phyloP scores from a whole-genome alignment of 2,113 vertebrate genomes.

The Delphinus delphis region DNA sequence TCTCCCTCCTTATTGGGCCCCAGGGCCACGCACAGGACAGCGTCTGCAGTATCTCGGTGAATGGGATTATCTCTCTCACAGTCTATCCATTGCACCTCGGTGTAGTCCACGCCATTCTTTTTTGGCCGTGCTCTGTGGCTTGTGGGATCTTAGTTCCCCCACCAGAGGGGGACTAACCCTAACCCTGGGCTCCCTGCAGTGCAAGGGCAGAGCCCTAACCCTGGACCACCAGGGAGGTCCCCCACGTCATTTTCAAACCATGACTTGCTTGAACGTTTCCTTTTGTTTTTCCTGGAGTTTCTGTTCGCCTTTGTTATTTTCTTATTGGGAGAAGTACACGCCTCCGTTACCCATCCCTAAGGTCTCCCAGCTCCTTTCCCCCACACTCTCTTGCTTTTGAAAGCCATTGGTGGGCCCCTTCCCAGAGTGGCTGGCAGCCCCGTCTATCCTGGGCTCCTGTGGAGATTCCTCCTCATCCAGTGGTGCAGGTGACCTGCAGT shows the following conservation, averaged over 20 bases:
- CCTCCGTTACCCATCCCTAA: background rate
- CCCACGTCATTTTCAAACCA: background rate
- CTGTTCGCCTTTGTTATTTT: background rate
- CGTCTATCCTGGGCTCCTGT: background rate
- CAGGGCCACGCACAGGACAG: background rate
- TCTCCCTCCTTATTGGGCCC: background rate
- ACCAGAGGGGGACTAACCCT: too few relatives aligned
- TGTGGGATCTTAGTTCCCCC: too few relatives aligned
- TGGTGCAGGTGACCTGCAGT: background rate
- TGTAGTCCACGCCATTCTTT: too few relatives aligned
- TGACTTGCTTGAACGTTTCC: background rate
- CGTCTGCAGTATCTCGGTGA: background rate
- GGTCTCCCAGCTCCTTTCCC: background rate
- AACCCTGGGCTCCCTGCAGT: too few relatives aligned
- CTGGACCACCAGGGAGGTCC: too few relatives aligned
- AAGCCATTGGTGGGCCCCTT: background rate
- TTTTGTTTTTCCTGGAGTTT: conserved; percentile 7
- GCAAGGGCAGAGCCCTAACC: too few relatives aligned
- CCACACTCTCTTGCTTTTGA: background rate
- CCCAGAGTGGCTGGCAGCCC: background rate
- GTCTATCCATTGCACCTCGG: fast-evolving
- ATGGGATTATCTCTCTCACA: fast-evolving
- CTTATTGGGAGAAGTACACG: too few relatives aligned
- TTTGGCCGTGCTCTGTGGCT: too few relatives aligned
- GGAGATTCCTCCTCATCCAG: background rate